phyloP scores from a whole-genome alignment of 2,797 vertebrate species.

The Pseudochirops corinnae region DNA sequence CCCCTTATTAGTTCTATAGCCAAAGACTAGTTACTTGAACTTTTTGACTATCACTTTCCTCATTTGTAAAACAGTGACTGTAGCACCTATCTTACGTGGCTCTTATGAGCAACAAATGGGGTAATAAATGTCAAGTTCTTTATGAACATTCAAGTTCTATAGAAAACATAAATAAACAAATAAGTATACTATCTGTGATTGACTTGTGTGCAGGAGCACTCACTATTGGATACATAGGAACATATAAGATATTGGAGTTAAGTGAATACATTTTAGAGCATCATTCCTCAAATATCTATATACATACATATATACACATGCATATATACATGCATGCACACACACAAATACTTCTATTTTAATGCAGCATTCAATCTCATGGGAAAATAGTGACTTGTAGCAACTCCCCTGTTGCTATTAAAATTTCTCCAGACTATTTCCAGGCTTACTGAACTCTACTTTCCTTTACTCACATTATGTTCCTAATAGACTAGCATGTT shows the following conservation, averaged over 20 bases:
- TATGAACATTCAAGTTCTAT: not conserved
- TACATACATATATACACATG: not conserved
- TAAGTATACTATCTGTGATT: not conserved
- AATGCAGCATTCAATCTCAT: not conserved
- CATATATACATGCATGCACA: too few relatives aligned
- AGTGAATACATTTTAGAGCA: not conserved
- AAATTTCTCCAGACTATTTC: not conserved
- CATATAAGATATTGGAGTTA: not conserved
- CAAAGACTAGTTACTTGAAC: not conserved
- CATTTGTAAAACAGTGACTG: not conserved
- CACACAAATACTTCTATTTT: not conserved
- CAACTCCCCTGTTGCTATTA: not conserved
- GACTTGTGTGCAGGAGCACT: not conserved
- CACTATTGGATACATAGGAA: not conserved
- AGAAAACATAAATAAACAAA: constrained; percentile 31
- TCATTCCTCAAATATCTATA: not conserved
- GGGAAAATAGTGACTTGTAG: rapidly evolving
- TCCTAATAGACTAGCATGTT: not conserved
- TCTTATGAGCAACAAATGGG: not conserved
- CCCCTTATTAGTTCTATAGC: not conserved
- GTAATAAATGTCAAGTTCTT: not conserved
- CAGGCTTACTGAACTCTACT: not conserved
- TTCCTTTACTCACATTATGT: not conserved
- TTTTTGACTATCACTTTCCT: not conserved
- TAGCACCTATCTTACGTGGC: not conserved